These are phyloP conservation scores for Gopherus evgoodei DNA, from an alignment of 2,113 vertebrate species.

Conservation along the genomic window DNA sequence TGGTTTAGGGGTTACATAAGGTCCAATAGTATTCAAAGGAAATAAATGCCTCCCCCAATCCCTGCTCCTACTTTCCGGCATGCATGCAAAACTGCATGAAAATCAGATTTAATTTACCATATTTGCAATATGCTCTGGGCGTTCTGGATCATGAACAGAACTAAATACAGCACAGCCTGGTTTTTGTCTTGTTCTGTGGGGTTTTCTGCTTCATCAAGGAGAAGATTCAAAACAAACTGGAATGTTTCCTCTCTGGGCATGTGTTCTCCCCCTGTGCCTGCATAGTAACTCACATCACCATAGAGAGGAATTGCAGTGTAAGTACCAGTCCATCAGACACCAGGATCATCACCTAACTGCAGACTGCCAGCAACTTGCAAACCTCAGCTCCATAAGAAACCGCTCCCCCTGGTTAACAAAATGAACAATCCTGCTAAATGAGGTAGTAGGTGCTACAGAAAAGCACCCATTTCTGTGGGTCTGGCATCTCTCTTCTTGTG, in stretches of 20 bases:
- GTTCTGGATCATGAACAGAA: background rate
- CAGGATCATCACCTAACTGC: background rate
- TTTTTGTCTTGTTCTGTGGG: background rate
- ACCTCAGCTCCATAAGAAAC: background rate
- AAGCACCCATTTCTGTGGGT: background rate
- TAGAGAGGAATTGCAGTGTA: background rate
- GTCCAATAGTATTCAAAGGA: background rate
- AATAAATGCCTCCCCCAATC: background rate
- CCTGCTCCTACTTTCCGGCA: background rate
- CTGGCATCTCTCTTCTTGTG: background rate
- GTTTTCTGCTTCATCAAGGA: background rate
- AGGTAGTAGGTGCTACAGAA: background rate
- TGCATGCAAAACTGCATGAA: background rate
- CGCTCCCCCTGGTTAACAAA: too few relatives aligned
- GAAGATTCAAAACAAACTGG: background rate
- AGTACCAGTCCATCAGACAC: background rate
- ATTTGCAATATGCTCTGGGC: background rate
- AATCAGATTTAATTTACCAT: background rate
- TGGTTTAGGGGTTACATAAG: background rate
- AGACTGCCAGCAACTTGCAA: background rate
- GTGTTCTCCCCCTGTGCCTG: background rate
- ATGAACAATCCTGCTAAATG: background rate
- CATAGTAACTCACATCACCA: background rate
- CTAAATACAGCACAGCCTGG: background rate
- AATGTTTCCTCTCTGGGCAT: background rate